Base-by-base conservation (phyloP, 2,797 vertebrate species). In the Acipenser ruthenus region DNA sequence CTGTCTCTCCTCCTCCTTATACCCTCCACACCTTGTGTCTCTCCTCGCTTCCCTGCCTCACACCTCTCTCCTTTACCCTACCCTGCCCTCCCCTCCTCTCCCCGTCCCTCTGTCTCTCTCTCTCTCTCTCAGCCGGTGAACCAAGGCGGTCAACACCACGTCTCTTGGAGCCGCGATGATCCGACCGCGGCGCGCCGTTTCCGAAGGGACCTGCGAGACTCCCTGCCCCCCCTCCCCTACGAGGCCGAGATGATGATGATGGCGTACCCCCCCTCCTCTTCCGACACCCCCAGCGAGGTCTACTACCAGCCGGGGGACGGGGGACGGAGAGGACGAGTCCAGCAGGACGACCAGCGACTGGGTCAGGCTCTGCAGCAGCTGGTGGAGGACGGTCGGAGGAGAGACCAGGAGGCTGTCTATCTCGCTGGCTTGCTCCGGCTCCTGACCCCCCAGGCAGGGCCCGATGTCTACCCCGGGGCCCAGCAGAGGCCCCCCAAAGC, bases 291-390 rank as follows among this genome's bases (percentile, higher is more conserved):
- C 67, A 83, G 74, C 1, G 76, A 84, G 65, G 72, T 79, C 9
- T 87, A 83, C 77, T 87, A 87, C 75, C 90, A 82, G 60, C 80
- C 82, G 52, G 69, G 12, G 37, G 37, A 37, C 3, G 56, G 87
- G 58, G 72, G 71, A 66, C 71, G 87, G 90, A 84, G 80, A 61
- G 77, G 82, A 2, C 81, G 79, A 63, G 84, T 77, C 68, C 71
- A 37, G 4, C 37, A 37, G 37, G 37, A 37, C 37, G 37, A 37
- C 37, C 37, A 37, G 37, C 37, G 37, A 37, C 37, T 92, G 61
- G 83, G 86, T 15, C 85, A 88, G 64, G 87, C 89, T 18, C 78
- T 92, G 13, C 89, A 90, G 79, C 86, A 72, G 69, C 70, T 92
- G 81, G 76, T 88, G 67, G 90, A 92, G 72, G 89, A 82, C 60